Conservation (phyloP, 2,888 invertebrate species). For the Thyatira batis region DNA sequence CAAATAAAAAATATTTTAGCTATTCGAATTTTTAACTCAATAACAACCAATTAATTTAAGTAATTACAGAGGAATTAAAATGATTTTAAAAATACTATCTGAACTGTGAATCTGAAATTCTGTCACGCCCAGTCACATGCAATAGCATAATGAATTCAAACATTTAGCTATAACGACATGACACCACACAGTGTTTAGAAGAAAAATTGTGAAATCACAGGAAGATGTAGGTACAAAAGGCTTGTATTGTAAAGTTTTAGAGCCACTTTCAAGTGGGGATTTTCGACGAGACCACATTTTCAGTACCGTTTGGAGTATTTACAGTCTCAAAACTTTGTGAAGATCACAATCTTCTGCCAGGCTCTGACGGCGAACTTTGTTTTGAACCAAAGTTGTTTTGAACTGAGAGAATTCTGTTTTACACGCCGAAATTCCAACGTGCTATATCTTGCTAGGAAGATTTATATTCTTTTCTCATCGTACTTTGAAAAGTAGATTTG, state of each 20-base stretch:
- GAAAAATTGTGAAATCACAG: constrained; percentile 21
- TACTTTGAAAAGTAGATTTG: constrained; percentile 10
- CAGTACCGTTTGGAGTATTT: constrained; percentile 54
- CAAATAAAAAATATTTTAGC: no score
- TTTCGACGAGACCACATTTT: constrained; percentile 55
- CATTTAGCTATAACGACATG: not conserved
- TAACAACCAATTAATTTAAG: no score
- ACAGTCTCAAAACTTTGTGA: constrained; percentile 64
- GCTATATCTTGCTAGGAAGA: constrained; percentile 9
- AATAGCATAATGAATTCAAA: no score
- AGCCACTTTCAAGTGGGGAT: constrained; percentile 70
- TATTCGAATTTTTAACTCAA: no score
- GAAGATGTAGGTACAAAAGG: constrained; percentile 22
- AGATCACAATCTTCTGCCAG: constrained; percentile 66
- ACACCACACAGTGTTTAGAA: not conserved
- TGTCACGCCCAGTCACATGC: no score
- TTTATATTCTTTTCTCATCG: constrained; percentile 30
- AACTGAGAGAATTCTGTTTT: constrained; percentile 31
- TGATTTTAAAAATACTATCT: no score
- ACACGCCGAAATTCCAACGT: constrained; percentile 10
- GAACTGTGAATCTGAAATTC: no score
- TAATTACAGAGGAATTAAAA: no score
- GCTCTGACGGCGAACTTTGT: constrained; percentile 60
- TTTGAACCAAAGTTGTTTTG: constrained; percentile 16
- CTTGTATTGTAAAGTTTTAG: constrained; percentile 17